These are phyloP conservation scores for Mormyrus proboscirostris DNA, from an alignment of 2,797 vertebrate species.

Conservation along the genomic window DNA sequence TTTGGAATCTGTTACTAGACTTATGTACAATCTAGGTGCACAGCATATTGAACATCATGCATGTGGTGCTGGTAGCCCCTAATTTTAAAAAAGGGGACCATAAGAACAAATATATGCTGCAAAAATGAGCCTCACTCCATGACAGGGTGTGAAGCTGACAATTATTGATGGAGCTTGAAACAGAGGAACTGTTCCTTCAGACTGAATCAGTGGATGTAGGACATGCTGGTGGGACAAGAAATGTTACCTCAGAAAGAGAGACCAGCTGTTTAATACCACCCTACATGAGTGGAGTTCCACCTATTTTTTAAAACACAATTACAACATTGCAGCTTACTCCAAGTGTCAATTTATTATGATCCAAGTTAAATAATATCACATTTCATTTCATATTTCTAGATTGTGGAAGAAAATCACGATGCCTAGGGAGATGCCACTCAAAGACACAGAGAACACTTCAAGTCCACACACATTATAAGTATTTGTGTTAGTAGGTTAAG, in stretches of 20 bases:
- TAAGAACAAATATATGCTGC: neutral
- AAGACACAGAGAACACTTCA: neutral
- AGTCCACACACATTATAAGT: neutral
- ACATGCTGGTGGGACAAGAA: neutral
- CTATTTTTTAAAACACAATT: neutral
- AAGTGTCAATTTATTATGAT: neutral
- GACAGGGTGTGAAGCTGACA: neutral
- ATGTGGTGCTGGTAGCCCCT: neutral
- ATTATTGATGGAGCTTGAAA: neutral
- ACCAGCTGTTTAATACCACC: neutral
- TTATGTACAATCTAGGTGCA: neutral
- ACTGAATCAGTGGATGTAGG: neutral
- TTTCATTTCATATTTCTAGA: neutral
- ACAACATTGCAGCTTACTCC: neutral
- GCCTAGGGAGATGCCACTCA: neutral
- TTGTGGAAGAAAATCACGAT: neutral
- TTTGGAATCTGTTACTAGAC: neutral
- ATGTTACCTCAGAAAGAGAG: neutral
- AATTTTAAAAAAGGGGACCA: neutral
- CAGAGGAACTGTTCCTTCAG: neutral
- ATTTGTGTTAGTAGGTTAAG: neutral
- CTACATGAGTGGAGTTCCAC: neutral
- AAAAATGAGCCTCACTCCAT: neutral
- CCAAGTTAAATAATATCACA: neutral
- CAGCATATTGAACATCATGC: neutral